Percentiles rank a stretch among this genome's conserved stretches.
Evolutionary conservation across 2,113 vertebrate genomes (phyloP).

Genomic region (Charina bottae): DNA sequence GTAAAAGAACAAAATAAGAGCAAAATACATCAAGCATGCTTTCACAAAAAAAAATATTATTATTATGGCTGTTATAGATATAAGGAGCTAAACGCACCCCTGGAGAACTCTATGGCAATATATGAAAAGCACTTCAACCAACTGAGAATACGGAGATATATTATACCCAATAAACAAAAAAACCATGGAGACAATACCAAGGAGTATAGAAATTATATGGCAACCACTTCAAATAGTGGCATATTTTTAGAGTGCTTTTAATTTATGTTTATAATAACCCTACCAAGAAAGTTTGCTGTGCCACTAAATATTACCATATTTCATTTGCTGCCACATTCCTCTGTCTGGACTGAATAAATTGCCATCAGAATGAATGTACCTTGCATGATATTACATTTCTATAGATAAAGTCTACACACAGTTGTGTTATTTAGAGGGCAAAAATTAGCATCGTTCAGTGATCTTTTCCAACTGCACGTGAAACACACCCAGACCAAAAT

Average conservation of each 20-base stretch:
- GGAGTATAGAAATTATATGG: constrained; percentile 46
- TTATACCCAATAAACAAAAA: constrained; percentile 25
- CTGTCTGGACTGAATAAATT: constrained; percentile 1
- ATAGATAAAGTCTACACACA: background rate
- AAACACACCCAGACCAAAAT: background rate
- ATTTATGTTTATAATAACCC: constrained; percentile 59
- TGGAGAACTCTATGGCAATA: background rate
- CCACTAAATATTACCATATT: constrained; percentile 24
- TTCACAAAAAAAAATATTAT: background rate
- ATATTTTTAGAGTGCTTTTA: constrained; percentile 52
- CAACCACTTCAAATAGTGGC: constrained; percentile 51
- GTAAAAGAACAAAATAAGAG: background rate
- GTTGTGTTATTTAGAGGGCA: fast-evolving
- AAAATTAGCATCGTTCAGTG: fast-evolving
- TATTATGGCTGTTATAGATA: constrained; percentile 32
- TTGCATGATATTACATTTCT: background rate
- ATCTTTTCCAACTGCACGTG: background rate
- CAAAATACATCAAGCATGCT: background rate
- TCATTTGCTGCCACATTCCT: background rate
- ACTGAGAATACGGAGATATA: constrained; percentile 30
- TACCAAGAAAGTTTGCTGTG: constrained; percentile 22
- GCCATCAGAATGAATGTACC: background rate
- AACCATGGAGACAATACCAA: constrained; percentile 25
- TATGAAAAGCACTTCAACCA: constrained; percentile 49
- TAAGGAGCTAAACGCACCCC: constrained; percentile 33